phyloP scores from a whole-genome alignment of 53 echinoderm and acorn worm genomes.

The Glandiceps talaboti region DNA sequence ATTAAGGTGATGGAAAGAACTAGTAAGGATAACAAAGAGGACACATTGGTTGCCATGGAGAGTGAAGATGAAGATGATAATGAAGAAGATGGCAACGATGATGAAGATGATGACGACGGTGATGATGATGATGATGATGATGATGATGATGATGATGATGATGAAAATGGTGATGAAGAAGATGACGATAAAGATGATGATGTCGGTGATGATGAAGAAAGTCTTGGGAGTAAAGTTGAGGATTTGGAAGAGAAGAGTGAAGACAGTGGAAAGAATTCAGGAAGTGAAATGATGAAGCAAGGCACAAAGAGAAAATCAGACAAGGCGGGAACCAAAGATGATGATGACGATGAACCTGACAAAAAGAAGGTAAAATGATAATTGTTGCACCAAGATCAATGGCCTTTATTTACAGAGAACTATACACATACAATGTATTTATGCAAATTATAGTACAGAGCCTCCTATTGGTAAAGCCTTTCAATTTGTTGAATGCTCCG shows the following conservation, averaged over 20 bases:
- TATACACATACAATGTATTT: background rate
- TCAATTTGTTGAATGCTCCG: too few species aligned
- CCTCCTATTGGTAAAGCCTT: too few species aligned
- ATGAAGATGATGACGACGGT: background rate
- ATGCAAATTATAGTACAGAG: too few species aligned
- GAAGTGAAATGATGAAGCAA: too few species aligned
- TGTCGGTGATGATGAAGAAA: too few species aligned
- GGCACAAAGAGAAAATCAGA: too few species aligned
- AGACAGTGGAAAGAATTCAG: too few species aligned
- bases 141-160: constrained; percentile 15
- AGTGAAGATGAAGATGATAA: background rate
- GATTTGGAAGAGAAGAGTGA: too few species aligned
- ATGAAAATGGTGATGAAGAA: constrained; percentile 10
- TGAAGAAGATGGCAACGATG: background rate
- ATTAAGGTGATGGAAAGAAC: too few species aligned
- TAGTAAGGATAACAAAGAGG: background rate
- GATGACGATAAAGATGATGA: constrained; percentile 19
- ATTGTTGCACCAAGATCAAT: background rate
- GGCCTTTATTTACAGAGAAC: constrained; percentile 5
- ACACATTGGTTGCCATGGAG: background rate
- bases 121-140: constrained; percentile 12
- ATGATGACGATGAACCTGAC: constrained; percentile 8
- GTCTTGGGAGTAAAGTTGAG: too few species aligned
- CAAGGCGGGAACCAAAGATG: constrained; percentile 1
- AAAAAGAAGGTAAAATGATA: constrained; percentile 4